Evolutionary conservation across 2,888 invertebrate species (phyloP), one percentile per base, ranked within the genome.

Genomic region (Parnassius orleans): DNA sequence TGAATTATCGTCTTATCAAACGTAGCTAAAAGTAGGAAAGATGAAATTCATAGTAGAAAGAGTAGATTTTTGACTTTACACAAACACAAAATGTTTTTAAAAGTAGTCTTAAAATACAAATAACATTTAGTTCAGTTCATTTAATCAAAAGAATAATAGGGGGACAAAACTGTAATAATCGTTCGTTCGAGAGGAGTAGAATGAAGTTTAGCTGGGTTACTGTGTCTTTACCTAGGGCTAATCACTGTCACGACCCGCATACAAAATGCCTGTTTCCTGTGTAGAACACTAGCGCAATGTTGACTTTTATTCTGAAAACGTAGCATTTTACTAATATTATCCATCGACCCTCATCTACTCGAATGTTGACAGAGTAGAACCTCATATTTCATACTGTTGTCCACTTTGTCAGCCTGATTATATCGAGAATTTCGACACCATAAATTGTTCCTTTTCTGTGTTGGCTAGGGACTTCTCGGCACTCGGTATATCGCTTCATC

Each of bases 161-260:
- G 1, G 47, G 14, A 33, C 14, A 62, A 53, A 48, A 43, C 53
- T 57, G 24, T 48, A 57, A 73, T 65, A 72, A 69, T 69, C 74
- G 73, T 73, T 74, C 71, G 65, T 33, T 33, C 33, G 5, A 33
- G 33, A 7, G 24, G 24, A 3, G 54, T 61, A 53, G 15, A 58
- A 41, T 58, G 51, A 74, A 79, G 74, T 72, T 74, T 73, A 71
- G 69, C 69, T 51, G 75, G 81, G 77, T 74, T 77, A 76, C 78
- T 78, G 79, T 68, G 72, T 69, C 75, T 73, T 68, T 73, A 68
- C 74, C 77, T 80, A 74, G 71, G 76, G 78, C 84, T 89, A 90
- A 91, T 90, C 88, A 87, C 86, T 80, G 72, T 74, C 78, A 75
- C 79, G 84, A 79, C 84, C 86, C 85, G 89, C 86, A 89, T 90